These are phyloP conservation scores for Darevskia nairensis DNA, from an alignment of 2,797 vertebrate species.

Conservation along the genomic window DNA sequence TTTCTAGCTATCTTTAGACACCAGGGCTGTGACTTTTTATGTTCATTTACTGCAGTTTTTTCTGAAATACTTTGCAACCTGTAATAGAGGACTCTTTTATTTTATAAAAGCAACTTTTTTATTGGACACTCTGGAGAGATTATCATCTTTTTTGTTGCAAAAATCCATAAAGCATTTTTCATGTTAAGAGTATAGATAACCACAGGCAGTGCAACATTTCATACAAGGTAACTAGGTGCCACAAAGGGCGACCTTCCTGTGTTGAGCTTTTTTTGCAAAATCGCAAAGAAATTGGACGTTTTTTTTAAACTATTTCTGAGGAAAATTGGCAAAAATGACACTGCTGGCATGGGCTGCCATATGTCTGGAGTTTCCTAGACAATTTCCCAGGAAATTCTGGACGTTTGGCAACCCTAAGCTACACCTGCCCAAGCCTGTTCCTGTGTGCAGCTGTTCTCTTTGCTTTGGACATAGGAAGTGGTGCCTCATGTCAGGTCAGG, in stretches of 20 bases:
- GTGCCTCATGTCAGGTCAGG: not conserved
- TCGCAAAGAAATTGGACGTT: no score
- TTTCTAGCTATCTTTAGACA: constrained; percentile 4
- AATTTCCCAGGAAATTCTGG: no score
- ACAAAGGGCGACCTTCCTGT: not conserved
- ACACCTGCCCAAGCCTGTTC: not conserved
- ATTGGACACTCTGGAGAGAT: not conserved
- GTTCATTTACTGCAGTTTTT: not conserved
- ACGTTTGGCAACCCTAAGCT: not conserved
- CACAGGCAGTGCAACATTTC: not conserved
- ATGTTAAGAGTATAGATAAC: not conserved
- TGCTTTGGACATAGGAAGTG: not conserved
- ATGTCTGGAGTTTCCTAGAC: no score
- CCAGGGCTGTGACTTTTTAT: not conserved
- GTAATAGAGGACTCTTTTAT: not conserved
- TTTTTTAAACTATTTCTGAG: no score
- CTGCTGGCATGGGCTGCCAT: no score
- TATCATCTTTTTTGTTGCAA: not conserved
- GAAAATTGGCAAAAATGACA: no score
- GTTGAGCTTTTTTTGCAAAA: not conserved
- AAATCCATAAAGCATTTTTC: not conserved
- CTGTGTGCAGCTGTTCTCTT: not conserved
- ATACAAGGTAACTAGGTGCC: not conserved
- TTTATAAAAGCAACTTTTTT: not conserved
- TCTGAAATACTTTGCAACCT: not conserved